Evolutionary conservation across 2,797 vertebrate genomes (phyloP).

Genomic region (Rhinatrema bivittatum): DNA sequence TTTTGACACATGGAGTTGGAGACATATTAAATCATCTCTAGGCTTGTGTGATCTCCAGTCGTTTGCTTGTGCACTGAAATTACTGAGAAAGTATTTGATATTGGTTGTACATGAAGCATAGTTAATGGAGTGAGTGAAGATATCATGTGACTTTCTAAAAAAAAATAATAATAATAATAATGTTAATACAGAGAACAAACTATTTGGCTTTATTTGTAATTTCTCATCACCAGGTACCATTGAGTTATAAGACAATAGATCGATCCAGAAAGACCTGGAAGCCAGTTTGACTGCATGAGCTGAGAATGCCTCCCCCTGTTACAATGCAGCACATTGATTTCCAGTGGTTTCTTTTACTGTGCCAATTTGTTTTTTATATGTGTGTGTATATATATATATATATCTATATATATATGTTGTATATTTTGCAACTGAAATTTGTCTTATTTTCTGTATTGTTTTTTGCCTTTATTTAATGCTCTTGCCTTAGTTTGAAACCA

Average conservation of each 20-base stretch:
- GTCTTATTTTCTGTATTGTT: constrained; percentile 31
- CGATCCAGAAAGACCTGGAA: constrained; percentile 31
- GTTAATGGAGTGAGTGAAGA: constrained; percentile 25
- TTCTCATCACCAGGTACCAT: constrained; percentile 32
- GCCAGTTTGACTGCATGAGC: constrained; percentile 19
- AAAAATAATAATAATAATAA: no score
- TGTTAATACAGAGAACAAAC: constrained; percentile 27
- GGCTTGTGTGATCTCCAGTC: constrained; percentile 61
- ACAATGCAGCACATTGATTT: constrained; percentile 27
- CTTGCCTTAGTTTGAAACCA: constrained; percentile 60
- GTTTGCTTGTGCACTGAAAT: constrained; percentile 47
- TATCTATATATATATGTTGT: no score
- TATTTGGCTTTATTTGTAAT: constrained; percentile 31
- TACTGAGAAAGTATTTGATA: constrained; percentile 39
- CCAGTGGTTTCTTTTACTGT: constrained; percentile 37
- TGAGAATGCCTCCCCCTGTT: constrained; percentile 19
- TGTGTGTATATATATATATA: no score
- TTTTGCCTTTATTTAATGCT: constrained; percentile 47
- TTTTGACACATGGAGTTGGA: constrained; percentile 58
- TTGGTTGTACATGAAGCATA: constrained; percentile 37
- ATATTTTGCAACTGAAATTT: constrained; percentile 24
- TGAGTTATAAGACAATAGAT: constrained; percentile 32
- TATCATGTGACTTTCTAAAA: constrained; percentile 26
- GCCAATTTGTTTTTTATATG: constrained; percentile 44
- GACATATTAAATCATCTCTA: constrained; percentile 66